These are phyloP conservation scores for Nomada fabriciana DNA, from an alignment of 2,888 invertebrate species.

Conservation along the genomic window DNA sequence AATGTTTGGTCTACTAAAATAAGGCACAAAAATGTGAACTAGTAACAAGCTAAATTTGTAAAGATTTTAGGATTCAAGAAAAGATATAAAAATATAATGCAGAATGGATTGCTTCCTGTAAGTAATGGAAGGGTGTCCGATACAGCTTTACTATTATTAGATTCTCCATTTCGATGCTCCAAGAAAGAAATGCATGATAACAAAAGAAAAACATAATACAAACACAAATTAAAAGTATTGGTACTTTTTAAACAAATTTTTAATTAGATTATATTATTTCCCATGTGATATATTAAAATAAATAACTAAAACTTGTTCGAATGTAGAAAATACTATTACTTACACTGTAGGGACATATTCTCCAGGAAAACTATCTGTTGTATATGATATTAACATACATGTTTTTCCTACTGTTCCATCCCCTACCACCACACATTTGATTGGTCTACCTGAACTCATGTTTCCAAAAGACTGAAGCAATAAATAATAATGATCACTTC, in stretches of 20 bases:
- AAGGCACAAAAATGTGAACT: neutral
- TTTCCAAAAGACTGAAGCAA: constrained; percentile 58
- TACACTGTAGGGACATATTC: constrained; percentile 98
- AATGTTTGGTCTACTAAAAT: neutral
- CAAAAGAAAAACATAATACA: constrained; percentile 51
- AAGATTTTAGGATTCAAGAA: constrained; percentile 52
- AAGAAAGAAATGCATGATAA: constrained; percentile 66
- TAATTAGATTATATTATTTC: neutral
- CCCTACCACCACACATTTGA: constrained; percentile 96
- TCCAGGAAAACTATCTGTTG: constrained; percentile 96
- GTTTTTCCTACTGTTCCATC: constrained; percentile 98
- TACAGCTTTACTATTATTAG: constrained; percentile 78
- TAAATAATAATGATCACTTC: constrained; percentile 37
- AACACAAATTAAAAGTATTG: neutral
- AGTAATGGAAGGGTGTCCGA: constrained; percentile 67
- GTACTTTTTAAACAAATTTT: neutral
- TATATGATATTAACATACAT: constrained; percentile 96
- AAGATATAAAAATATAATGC: constrained; percentile 72
- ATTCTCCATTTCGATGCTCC: constrained; percentile 71
- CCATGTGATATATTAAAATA: neutral
- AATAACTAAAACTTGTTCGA: constrained; percentile 2
- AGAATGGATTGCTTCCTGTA: constrained; percentile 79
- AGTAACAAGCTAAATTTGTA: neutral
- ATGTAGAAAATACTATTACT: constrained; percentile 84
- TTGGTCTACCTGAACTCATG: constrained; percentile 97